These are phyloP conservation scores for Aphis gossypii DNA, from an alignment of 1,140 invertebrate genomes.

Conservation along the genomic window DNA sequence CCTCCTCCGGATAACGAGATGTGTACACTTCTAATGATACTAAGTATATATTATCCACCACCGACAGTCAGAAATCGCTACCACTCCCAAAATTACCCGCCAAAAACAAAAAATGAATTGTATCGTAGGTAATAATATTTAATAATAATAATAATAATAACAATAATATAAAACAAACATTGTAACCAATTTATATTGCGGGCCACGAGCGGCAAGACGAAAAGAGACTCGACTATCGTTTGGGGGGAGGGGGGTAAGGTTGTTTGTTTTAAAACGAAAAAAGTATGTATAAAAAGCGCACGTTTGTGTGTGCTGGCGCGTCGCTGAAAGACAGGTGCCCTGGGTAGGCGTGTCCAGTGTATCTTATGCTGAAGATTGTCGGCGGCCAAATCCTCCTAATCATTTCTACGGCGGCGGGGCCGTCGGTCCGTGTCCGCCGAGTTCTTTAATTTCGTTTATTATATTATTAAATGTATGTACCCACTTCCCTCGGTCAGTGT, in stretches of 20 bases:
- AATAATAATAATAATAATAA: neutral
- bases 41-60: neutral
- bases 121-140: neutral
- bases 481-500: neutral
- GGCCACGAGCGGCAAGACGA: neutral
- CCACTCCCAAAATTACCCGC: neutral
- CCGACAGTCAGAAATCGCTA: neutral
- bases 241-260: neutral
- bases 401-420: neutral
- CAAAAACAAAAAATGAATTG: neutral
- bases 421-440: constrained; percentile 19
- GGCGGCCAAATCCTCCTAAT: constrained; percentile 14
- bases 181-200: constrained; percentile 11
- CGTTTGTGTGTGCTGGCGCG: neutral
- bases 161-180: neutral
- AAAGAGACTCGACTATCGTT: neutral
- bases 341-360: constrained; percentile 33
- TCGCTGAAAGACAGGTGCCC: constrained; percentile 42
- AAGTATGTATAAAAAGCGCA: constrained; percentile 4
- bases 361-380: constrained; percentile 35
- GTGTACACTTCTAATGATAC: neutral
- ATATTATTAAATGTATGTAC: neutral
- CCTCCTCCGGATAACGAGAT: neutral
- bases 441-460: constrained; percentile 42
- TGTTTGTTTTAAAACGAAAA: constrained; percentile 38